A percentile compares a stretch with the other conserved stretches of the same genome.
Conservation (phyloP, 37 sponge, comb jelly and placozoan species). For the Agelas oroides region DNA sequence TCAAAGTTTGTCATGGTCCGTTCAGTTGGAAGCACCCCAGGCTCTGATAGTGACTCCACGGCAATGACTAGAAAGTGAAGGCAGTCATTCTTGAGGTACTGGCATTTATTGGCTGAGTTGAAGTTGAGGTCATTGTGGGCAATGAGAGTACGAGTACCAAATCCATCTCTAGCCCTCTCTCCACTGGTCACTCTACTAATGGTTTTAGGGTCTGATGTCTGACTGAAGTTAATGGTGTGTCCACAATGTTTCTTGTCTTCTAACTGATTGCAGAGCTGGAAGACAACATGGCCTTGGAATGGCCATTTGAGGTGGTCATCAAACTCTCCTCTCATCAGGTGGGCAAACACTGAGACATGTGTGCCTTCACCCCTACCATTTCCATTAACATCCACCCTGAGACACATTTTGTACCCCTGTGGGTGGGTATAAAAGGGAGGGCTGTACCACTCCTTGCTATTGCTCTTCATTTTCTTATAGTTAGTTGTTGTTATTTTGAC, state of each 20-base stretch:
- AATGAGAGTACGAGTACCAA: too few species aligned
- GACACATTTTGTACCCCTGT: slow-evolving; percentile 46
- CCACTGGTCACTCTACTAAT: slow-evolving; percentile 23
- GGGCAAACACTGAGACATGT: slow-evolving; percentile 17
- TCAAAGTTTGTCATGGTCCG: background rate
- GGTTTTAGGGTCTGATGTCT: background rate
- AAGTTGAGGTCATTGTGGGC: too few species aligned
- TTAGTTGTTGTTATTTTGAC: too few species aligned
- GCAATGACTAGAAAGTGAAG: too few species aligned
- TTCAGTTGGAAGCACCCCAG: slow-evolving; percentile 6
- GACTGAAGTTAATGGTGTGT: background rate
- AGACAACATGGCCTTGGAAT: slow-evolving; percentile 15
- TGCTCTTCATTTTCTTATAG: too few species aligned
- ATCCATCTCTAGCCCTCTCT: background rate
- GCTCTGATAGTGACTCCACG: too few species aligned
- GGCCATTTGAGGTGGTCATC: slow-evolving; percentile 44
- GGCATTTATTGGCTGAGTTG: too few species aligned
- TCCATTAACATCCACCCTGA: slow-evolving; percentile 35
- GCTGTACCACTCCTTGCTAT: slow-evolving; percentile 1
- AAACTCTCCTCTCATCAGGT: slow-evolving; percentile 37
- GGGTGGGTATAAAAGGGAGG: slow-evolving; percentile 39
- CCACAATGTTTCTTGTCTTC: slow-evolving; percentile 13
- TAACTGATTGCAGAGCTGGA: slow-evolving; percentile 18
- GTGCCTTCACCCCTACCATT: slow-evolving; percentile 9
- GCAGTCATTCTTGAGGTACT: too few species aligned